A percentile compares a stretch with the other conserved stretches of the same genome.
Evolutionary conservation across 1,140 invertebrate genomes (phyloP).

Genomic region (Sinella curviseta): DNA sequence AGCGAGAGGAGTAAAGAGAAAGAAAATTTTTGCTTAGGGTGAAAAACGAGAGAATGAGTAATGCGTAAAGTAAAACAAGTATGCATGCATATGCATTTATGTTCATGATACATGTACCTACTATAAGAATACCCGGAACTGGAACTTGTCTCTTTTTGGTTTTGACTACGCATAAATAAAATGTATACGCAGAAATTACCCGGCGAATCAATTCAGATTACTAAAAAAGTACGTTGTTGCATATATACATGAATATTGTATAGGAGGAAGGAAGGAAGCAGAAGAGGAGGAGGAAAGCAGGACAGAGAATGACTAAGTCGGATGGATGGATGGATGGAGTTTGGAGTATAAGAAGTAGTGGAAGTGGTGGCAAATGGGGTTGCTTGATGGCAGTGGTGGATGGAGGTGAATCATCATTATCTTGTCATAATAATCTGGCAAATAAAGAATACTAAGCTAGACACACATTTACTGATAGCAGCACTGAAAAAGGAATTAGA

Average conservation of each 20-base stretch:
- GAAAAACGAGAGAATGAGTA: slow-evolving; percentile 9
- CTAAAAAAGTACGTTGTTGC: slow-evolving; percentile 8
- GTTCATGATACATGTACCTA: neutral
- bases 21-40: neutral
- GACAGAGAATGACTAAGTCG: neutral
- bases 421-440: slow-evolving; percentile 45
- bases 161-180: slow-evolving; percentile 21
- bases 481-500: neutral
- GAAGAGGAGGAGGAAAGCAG: neutral
- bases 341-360: neutral
- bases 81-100: neutral
- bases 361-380: slow-evolving; percentile 5
- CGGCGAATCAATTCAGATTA: slow-evolving; percentile 48
- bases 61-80: slow-evolving; percentile 13
- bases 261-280: neutral
- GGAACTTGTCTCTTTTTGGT: slow-evolving; percentile 12
- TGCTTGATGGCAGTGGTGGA: neutral
- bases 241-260: neutral
- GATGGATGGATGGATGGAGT: neutral
- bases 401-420: slow-evolving; percentile 50
- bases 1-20: neutral
- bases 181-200: slow-evolving; percentile 22
- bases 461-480: neutral
- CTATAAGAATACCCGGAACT: slow-evolving; percentile 9
- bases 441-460: neutral